phyloP scores from a whole-genome alignment of 2,888 invertebrate genomes.

The Xanthia togata region DNA sequence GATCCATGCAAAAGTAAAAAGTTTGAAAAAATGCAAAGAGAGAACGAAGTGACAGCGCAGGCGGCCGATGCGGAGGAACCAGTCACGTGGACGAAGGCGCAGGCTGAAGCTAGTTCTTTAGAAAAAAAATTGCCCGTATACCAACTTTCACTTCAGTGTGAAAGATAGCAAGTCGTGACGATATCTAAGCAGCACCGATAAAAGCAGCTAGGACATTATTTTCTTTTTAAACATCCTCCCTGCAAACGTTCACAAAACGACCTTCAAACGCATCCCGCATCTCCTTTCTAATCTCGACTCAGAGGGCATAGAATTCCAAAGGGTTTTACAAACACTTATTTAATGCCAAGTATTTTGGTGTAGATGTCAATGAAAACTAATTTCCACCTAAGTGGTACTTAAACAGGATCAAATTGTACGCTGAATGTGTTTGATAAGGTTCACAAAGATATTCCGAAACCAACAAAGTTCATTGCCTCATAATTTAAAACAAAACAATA shows the following conservation, averaged over 20 bases:
- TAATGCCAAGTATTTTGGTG: conserved; percentile 35
- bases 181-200: neutral
- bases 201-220: conserved; percentile 10
- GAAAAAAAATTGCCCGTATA: neutral
- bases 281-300: conserved; percentile 26
- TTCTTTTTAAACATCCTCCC: conserved; percentile 11
- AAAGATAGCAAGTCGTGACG: neutral
- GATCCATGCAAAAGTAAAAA: too few relatives aligned
- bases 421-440: conserved; percentile 51
- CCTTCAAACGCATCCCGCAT: conserved; percentile 38
- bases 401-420: conserved; percentile 28
- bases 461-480: conserved; percentile 40
- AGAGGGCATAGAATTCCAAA: conserved; percentile 36
- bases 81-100: too few relatives aligned
- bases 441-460: conserved; percentile 23
- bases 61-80: too few relatives aligned
- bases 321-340: conserved; percentile 45
- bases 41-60: too few relatives aligned
- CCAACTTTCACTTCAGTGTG: neutral
- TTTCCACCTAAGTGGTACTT: conserved; percentile 34
- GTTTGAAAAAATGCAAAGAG: too few relatives aligned
- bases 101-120: neutral
- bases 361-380: conserved; percentile 48
- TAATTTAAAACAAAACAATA: conserved; percentile 55
- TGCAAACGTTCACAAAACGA: conserved; percentile 25